These are phyloP conservation scores for Adelges cooleyi DNA, from an alignment of 1,140 invertebrate species.

Conservation along the genomic window DNA sequence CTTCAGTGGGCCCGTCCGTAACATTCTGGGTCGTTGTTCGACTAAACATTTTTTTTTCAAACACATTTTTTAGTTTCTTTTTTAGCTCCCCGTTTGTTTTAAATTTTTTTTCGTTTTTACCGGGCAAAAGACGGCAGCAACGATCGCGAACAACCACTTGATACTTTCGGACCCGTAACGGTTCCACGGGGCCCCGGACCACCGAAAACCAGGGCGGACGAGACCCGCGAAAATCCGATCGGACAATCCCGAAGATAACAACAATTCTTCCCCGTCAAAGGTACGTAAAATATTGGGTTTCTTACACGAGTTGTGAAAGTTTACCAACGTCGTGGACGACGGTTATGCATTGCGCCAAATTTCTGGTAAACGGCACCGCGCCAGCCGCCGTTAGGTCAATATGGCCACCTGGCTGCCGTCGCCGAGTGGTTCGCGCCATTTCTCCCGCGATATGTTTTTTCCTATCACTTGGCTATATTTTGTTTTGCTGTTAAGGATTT, in stretches of 20 bases:
- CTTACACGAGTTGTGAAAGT: too few relatives aligned
- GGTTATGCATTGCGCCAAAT: background rate
- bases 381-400: background rate
- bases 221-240: too few relatives aligned
- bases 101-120: background rate
- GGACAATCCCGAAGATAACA: too few relatives aligned
- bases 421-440: conserved; percentile 5
- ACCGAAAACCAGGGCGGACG: too few relatives aligned
- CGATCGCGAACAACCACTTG: too few relatives aligned
- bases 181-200: background rate
- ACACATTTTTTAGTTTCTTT: background rate
- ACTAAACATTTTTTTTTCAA: conserved; percentile 6
- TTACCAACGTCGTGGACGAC: background rate
- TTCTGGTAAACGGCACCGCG: too few relatives aligned
- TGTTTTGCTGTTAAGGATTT: too few relatives aligned
- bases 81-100: background rate
- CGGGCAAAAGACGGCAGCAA: background rate
- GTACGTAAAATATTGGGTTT: too few relatives aligned
- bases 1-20: conserved; percentile 27
- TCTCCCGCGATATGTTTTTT: background rate
- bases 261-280: too few relatives aligned
- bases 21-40: conserved; percentile 17
- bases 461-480: too few relatives aligned
- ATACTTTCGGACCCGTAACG: background rate
- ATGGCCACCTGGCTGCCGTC: conserved; percentile 1